Evolutionary conservation across 92 coral and sea anemone species (phyloP), one percentile per base, ranked within the genome.

Genomic region (Muricea muricata): DNA sequence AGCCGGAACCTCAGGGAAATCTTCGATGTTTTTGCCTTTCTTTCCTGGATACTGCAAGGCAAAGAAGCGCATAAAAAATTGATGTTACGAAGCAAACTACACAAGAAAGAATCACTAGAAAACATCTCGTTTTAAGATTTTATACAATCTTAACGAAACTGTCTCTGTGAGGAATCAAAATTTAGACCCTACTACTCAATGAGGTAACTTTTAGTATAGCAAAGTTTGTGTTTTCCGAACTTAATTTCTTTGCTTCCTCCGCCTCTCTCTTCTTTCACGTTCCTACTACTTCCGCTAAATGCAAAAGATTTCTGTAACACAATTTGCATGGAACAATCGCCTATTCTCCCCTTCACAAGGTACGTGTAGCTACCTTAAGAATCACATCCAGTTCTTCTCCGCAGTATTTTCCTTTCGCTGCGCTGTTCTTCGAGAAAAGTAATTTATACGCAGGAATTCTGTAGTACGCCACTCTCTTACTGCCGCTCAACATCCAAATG

Each of bases 401-500:
- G 80, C 99, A 96, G 71, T 92, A 82, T 78, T 94, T 93, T 18
- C 99, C 99, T 69, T 93, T 92, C 35, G 99, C 93, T 8, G 91
- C 98, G 10, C 87, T 21, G 37, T 88, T 75, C 15, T 94, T 97
- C 23, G 94, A 91, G 90, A 57, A 96, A 42, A 96, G 75, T 7
- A 96, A 95, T 31, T 94, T 92, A 67, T 78, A 85, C 30, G 99
- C 97, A 30, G 99, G 98, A 31, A 96, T 89, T 15, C 97, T 91
- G 91, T 94, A 91, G 68, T 87, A 92, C 0, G 99, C 99, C 31
- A 96, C 91, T 54, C 99, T 84, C 55, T 92, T 96, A 73, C 92
- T 94, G 17, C 99, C 99, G 63, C 99, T 93, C 32, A 96, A 76
- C 96, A 96, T 86, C 99, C 99, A 96, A 48, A 96, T 86, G 23